phyloP scores from a whole-genome alignment of 2,113 vertebrate genomes.

The Verasper variegatus region DNA sequence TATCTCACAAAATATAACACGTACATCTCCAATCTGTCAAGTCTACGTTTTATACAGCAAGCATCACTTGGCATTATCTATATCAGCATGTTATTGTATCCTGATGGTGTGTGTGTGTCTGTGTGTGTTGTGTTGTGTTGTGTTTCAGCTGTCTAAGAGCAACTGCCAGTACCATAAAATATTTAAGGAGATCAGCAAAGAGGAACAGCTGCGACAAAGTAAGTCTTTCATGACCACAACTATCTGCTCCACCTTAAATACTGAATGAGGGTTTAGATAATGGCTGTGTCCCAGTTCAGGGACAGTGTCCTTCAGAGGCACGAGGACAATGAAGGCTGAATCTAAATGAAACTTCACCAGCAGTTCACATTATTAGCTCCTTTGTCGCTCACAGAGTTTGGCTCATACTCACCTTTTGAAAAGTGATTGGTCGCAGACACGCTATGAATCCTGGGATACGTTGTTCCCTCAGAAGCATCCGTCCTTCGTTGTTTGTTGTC shows the following conservation, averaged over 20 bases:
- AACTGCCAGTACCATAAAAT: conserved; percentile 96
- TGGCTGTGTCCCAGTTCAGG: background rate
- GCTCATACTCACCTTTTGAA: too few relatives aligned
- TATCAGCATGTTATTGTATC: background rate
- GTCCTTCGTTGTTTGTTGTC: too few relatives aligned
- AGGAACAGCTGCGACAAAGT: conserved; percentile 93
- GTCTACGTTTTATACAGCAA: too few relatives aligned
- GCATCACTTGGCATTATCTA: too few relatives aligned
- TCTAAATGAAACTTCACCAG: background rate
- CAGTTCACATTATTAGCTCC: background rate
- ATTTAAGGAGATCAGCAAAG: conserved; percentile 91
- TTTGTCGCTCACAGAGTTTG: too few relatives aligned
- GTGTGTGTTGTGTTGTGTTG: background rate
- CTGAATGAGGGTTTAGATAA: conserved; percentile 24
- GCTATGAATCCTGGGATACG: too few relatives aligned
- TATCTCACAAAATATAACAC: too few relatives aligned
- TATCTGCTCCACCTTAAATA: conserved; percentile 39
- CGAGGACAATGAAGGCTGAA: background rate
- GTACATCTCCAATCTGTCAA: too few relatives aligned
- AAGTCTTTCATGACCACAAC: conserved; percentile 72
- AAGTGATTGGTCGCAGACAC: too few relatives aligned
- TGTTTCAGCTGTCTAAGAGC: conserved; percentile 88
- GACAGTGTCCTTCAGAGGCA: background rate
- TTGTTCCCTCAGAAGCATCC: too few relatives aligned
- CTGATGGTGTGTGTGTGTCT: conserved; percentile 9